These are phyloP conservation scores for Liolophura sinensis DNA, from an alignment of 1,140 invertebrate species.

Conservation along the genomic window DNA sequence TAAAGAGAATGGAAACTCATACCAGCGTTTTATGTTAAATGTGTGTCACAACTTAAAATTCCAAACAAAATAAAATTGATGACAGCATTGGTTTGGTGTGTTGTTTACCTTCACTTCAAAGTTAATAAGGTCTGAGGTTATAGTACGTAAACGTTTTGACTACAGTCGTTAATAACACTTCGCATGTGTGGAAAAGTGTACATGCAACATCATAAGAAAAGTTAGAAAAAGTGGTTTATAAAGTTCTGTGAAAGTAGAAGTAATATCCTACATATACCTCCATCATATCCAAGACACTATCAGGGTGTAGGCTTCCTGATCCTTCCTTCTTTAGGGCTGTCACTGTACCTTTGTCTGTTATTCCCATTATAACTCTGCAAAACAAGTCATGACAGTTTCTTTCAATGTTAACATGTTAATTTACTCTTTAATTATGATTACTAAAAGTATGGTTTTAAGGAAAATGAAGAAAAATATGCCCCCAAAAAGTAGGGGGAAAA, in stretches of 20 bases:
- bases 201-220: too few relatives aligned
- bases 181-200: too few relatives aligned
- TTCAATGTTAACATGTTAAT: too few relatives aligned
- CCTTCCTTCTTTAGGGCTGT: conserved; percentile 76
- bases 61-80: background rate
- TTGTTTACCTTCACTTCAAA: background rate
- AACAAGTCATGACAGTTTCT: conserved; percentile 2
- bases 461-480: too few relatives aligned
- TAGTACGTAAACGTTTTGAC: too few relatives aligned
- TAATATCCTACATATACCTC: conserved; percentile 60
- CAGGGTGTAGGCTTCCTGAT: conserved; percentile 73
- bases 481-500: too few relatives aligned
- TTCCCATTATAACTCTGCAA: conserved; percentile 74
- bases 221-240: too few relatives aligned
- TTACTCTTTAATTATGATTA: too few relatives aligned
- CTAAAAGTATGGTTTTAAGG: too few relatives aligned
- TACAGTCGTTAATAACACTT: too few relatives aligned
- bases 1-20: background rate
- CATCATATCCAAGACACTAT: conserved; percentile 71
- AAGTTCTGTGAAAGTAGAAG: background rate
- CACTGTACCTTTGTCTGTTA: conserved; percentile 71
- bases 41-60: background rate
- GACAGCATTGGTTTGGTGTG: background rate
- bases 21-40: background rate
- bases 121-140: too few relatives aligned